Base-by-base conservation (phyloP, 2,888 invertebrate genomes). In the Eristalis pertinax region DNA sequence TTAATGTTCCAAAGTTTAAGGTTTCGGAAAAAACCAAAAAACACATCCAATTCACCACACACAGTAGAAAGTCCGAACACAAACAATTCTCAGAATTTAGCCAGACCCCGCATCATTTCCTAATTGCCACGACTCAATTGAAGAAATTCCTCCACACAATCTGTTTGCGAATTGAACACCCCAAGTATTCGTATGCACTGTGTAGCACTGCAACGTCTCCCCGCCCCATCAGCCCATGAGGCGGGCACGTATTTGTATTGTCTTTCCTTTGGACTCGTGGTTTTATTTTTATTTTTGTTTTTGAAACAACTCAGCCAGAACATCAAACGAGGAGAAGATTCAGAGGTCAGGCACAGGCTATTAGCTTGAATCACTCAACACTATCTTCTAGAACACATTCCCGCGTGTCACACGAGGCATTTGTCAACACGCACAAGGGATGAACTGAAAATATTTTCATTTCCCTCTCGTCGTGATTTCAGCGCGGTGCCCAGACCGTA, bases 361-460 rank as follows among this genome's bases (percentile, higher is more conserved):
- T 87, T 87, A 87, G 84, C 76, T 80, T 64, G 60, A 84, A 87
- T 87, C 87, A 87, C 67, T 87, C 83, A 87, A 76, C 87, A 84
- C 65, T 74, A 80, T 87, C 72, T 75, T 64, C 74, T 41, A 60
- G 67, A 56, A 38, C 74, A 65, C 60, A 86, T 82, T 83, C 86
- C 78, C 35, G 15, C 29, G 32, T 32, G 41, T 58, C 38, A 70
- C 22, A 24, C 41, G 35, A 19, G 62, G 50, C 65, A 65, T 86
- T 82, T 82, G 69, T 67, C 8, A 64, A 64, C 64, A 64, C 67
- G 63, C 56, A 58, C 70, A 75, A 74, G 43, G 58, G 73, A 65
- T 73, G 56, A 78, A 70, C 26, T 22, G 24, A 79, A 69, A 65
- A 77, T 77, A 78, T 72, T 78, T 69, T 65, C 63, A 50, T 19